Evolutionary conservation across 2,797 vertebrate species (phyloP), one percentile per base, ranked within the genome.

Genomic region (Chromobotia macracanthus): DNA sequence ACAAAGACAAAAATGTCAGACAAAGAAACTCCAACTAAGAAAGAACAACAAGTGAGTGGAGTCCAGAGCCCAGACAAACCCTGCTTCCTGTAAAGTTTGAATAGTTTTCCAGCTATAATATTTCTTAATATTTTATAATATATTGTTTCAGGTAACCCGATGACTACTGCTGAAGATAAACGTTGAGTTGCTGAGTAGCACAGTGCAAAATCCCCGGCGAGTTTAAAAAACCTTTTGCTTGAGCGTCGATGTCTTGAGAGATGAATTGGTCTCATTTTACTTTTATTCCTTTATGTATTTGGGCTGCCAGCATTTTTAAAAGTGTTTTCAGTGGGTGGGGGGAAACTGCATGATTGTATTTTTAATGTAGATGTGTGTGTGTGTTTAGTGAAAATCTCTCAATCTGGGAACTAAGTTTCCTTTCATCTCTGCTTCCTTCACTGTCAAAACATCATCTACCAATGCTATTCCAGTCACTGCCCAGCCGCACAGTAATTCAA

Each of bases 11-110:
- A 89, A 96, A 93, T 0, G 92, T 99, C 76, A 95, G 97, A 82
- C 97, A 99, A 93, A 96, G 97, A 88, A 99, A 97, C 0, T 94
- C 95, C 0, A 98, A 95, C 90, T 99, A 90, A 91, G 85, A 87
- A 50, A 74, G 82, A 73, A 44, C 5, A 38, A 7, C 5, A 3
- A 7, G 91, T 93, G 28, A 5, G 90, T 60, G 13, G 5, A 31
- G 8, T 15, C 13, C 0, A 35, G 7, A 35, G 15, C 28, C 1
- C 6, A 38, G 9, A 31, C 25, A 61, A 31, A 16, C 25, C 25
- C 5, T 19, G n/a, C n/a, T 63, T 63, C 7, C 11, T 58, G 21
- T 58, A 15, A 12, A n/a, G n/a, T n/a, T n/a, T n/a, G n/a, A n/a
- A n/a, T n/a, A n/a, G n/a, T 6, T 3, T 11, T 23, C 19, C 23